phyloP scores from a whole-genome alignment of 2,797 vertebrate species.

The Siniperca undulata region DNA sequence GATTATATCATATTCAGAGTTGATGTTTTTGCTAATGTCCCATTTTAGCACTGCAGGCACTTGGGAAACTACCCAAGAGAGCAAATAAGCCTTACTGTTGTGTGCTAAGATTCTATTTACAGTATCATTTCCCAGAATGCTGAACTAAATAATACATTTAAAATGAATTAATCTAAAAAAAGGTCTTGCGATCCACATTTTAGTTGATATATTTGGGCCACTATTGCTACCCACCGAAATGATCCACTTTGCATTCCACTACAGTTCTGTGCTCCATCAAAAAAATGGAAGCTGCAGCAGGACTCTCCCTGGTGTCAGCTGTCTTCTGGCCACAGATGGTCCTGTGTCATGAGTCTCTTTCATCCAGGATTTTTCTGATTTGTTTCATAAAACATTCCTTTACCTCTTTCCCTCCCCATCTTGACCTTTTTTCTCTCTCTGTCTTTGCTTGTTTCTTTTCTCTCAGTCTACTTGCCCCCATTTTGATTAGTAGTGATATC shows the following conservation, averaged over 20 bases:
- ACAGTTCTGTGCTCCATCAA: not conserved
- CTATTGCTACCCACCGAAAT: too few species aligned
- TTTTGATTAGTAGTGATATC: not conserved
- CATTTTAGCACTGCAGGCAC: conserved; percentile 17
- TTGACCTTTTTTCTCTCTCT: not conserved
- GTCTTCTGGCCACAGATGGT: conserved; percentile 20
- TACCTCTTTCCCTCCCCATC: not conserved
- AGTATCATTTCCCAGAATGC: conserved; percentile 11
- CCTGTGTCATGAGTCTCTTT: conserved; percentile 11
- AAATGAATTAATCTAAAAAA: not conserved
- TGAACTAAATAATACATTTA: conserved; percentile 1
- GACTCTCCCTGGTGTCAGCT: not conserved
- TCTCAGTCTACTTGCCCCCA: not conserved
- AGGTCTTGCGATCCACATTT: not conserved
- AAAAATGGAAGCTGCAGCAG: not conserved
- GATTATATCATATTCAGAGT: conserved; percentile 22
- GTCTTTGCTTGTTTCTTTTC: not conserved
- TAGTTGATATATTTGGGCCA: not conserved
- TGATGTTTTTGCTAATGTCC: conserved; percentile 42
- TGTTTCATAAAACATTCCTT: conserved; percentile 3
- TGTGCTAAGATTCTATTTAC: conserved; percentile 36
- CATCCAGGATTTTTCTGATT: not conserved
- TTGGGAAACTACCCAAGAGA: conserved; percentile 31
- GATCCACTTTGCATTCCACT: not conserved
- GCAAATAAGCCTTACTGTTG: conserved; percentile 7